Conservation (phyloP, 2,888 invertebrate species). For the Drosophila borealis region DNA sequence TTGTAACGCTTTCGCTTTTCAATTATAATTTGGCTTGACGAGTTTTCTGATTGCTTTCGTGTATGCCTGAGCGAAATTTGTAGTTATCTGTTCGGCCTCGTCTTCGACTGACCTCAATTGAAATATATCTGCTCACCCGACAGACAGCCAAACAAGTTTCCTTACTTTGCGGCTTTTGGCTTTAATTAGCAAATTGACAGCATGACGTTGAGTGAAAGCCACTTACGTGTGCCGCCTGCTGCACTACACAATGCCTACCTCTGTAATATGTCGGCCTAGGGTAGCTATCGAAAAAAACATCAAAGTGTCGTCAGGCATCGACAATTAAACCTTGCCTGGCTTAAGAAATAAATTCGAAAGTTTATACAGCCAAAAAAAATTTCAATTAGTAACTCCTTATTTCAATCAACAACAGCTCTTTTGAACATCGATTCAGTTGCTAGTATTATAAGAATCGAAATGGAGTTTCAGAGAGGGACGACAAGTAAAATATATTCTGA, state of each 20-base stretch:
- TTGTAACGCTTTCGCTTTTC: constrained; percentile 74
- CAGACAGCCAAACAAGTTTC: constrained; percentile 44
- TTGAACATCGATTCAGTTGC: constrained; percentile 6
- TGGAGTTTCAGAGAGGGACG: too few species aligned
- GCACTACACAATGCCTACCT: constrained; percentile 22
- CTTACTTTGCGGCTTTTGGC: constrained; percentile 51
- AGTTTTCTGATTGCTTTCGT: constrained; percentile 69
- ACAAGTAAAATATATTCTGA: too few species aligned
- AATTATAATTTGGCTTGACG: constrained; percentile 61
- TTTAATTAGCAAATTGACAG: constrained; percentile 69
- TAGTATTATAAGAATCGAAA: background rate
- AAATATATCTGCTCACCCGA: constrained; percentile 3
- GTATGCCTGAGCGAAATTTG: constrained; percentile 59
- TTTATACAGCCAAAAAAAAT: constrained; percentile 5
- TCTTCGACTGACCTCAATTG: constrained; percentile 62
- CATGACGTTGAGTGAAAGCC: constrained; percentile 59
- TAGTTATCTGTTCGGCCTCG: constrained; percentile 53
- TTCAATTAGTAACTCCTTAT: constrained; percentile 13
- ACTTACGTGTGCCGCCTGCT: constrained; percentile 19
- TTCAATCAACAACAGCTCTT: background rate
- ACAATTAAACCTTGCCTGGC: constrained; percentile 2
- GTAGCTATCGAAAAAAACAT: constrained; percentile 20
- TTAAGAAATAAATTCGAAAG: constrained; percentile 5
- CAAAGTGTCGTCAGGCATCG: constrained; percentile 26
- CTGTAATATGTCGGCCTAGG: constrained; percentile 10